Percentiles rank a stretch among this genome's conserved stretches.
Evolutionary conservation across 2,888 invertebrate species (phyloP).

Genomic region (Camptogramma bilineatum): DNA sequence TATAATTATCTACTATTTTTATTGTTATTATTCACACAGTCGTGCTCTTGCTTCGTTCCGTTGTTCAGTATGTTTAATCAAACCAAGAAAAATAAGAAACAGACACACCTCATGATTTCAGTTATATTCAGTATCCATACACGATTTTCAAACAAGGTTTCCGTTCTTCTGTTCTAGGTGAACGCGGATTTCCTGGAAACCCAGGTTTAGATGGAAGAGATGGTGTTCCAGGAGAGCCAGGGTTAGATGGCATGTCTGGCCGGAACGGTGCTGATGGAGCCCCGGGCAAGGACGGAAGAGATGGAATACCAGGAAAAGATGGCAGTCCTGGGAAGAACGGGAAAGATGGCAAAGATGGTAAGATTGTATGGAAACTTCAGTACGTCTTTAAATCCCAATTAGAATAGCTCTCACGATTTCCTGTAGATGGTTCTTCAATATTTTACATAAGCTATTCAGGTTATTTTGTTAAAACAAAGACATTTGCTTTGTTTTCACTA

Average conservation of each 20-base stretch:
- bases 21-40: too few relatives aligned
- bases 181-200: constrained; percentile 89
- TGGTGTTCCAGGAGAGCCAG: constrained; percentile 96
- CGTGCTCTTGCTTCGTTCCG: neutral
- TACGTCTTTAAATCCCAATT: too few relatives aligned
- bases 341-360: constrained; percentile 74
- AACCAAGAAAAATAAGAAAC: neutral
- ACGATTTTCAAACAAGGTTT: neutral
- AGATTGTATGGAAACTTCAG: neutral
- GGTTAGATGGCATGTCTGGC: constrained; percentile 94
- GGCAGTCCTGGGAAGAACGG: constrained; percentile 89
- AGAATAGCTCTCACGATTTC: too few relatives aligned
- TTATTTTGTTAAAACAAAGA: too few relatives aligned
- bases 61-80: neutral
- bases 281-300: constrained; percentile 90
- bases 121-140: neutral
- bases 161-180: constrained; percentile 71
- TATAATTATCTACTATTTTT: too few relatives aligned
- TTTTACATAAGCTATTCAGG: too few relatives aligned
- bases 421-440: too few relatives aligned
- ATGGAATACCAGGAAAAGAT: constrained; percentile 88
- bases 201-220: constrained; percentile 94
- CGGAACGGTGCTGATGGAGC: constrained; percentile 93
- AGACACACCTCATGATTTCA: neutral
- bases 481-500: neutral